Conservation (phyloP, 2,797 vertebrate species). For the Neosilurus hyrtlii region DNA sequence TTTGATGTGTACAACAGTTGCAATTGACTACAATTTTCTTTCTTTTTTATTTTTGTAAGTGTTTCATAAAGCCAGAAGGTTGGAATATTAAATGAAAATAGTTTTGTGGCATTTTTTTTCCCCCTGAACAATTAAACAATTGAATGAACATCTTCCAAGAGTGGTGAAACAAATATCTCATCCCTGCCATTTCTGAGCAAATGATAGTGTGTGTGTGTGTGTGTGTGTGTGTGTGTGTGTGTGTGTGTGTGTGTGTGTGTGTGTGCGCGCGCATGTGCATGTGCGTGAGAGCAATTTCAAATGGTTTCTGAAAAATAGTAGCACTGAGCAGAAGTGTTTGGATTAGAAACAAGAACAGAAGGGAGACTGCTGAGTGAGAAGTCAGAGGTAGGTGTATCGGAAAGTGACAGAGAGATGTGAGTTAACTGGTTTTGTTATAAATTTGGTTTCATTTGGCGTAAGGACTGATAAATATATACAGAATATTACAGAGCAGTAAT, state of each 20-base stretch:
- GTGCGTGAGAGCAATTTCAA: background rate
- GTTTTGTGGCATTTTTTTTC: too few species aligned
- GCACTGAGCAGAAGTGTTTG: background rate
- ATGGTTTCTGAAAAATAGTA: background rate
- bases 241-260: too few species aligned
- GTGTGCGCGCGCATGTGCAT: background rate
- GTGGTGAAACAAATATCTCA: background rate
- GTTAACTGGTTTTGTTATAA: constrained; percentile 3
- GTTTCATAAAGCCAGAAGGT: too few species aligned
- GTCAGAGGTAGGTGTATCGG: constrained; percentile 18
- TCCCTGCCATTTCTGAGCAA: background rate
- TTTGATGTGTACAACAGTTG: too few species aligned
- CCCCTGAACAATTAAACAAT: too few species aligned
- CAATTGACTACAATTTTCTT: too few species aligned
- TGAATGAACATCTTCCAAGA: background rate
- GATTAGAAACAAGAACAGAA: constrained; percentile 12
- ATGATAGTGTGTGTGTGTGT: too few species aligned
- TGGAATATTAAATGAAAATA: too few species aligned
- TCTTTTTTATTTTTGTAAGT: too few species aligned
- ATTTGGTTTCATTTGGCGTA: background rate
- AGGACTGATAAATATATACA: background rate
- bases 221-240: background rate
- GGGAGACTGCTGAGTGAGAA: background rate
- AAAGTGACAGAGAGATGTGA: background rate
- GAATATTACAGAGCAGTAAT: background rate